These are phyloP conservation scores for Pogoniulus pusillus DNA, from an alignment of 2,797 vertebrate species.

Conservation along the genomic window DNA sequence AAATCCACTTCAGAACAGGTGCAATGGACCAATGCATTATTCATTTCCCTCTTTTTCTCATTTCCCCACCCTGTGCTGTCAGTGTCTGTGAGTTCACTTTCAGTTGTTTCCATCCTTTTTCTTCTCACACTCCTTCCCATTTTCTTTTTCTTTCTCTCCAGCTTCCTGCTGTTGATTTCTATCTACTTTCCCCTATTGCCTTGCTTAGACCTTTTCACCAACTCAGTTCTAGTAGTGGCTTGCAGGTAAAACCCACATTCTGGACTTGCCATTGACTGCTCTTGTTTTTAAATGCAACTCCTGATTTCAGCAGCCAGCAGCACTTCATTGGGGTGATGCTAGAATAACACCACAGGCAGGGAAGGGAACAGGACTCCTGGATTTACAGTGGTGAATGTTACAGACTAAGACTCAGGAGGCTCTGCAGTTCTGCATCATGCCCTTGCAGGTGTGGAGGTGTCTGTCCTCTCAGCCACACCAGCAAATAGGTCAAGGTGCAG, in stretches of 20 bases:
- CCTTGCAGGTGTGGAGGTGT: background rate
- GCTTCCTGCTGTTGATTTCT: background rate
- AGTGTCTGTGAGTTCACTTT: background rate
- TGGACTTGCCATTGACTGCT: background rate
- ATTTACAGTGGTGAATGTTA: background rate
- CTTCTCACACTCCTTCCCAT: background rate
- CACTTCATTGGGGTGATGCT: background rate
- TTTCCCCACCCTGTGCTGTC: background rate
- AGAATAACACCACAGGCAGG: background rate
- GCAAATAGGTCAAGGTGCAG: background rate
- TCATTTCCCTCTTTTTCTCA: background rate
- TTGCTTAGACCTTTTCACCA: background rate
- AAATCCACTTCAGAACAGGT: conserved; percentile 13
- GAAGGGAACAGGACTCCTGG: background rate
- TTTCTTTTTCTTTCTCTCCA: background rate
- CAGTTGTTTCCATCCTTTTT: background rate
- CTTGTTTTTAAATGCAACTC: background rate
- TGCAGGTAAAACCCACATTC: background rate
- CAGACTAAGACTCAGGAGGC: background rate
- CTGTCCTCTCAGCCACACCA: background rate
- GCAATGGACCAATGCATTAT: conserved; percentile 29
- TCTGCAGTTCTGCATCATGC: background rate
- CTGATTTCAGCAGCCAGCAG: background rate
- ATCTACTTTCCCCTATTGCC: background rate
- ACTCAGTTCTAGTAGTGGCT: background rate